phyloP scores from a whole-genome alignment of 2,113 vertebrate genomes.

The Calyptommatus sinebrachiatus region DNA sequence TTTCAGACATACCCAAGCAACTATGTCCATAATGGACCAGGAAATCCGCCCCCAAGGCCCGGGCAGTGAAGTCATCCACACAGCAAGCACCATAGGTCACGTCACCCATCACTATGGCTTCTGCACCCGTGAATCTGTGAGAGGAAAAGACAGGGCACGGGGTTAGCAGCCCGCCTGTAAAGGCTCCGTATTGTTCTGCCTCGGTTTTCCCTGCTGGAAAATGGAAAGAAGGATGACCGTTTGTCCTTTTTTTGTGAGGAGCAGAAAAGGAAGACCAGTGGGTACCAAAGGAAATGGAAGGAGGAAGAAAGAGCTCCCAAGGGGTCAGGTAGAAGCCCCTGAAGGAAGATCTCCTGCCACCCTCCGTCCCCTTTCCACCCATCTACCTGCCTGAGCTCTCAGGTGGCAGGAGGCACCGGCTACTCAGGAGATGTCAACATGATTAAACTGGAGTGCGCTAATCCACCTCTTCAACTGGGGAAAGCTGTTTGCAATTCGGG shows the following conservation, averaged over 20 bases:
- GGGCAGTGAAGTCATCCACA: constrained; percentile 93
- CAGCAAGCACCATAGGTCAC: constrained; percentile 98
- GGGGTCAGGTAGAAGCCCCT: not conserved
- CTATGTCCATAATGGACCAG: constrained; percentile 98
- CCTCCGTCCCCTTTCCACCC: not conserved
- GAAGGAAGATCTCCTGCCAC: not conserved
- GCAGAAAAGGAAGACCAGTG: not conserved
- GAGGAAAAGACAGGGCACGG: not conserved
- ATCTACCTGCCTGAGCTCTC: too few species aligned
- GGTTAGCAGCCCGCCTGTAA: not conserved
- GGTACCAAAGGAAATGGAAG: not conserved
- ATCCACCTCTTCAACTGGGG: constrained; percentile 65
- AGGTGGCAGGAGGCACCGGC: constrained; percentile 19
- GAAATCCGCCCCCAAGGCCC: constrained; percentile 93
- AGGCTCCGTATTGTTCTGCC: not conserved
- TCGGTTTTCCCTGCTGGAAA: not conserved
- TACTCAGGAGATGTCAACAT: constrained; percentile 60
- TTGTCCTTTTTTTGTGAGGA: too few species aligned
- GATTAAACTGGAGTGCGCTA: constrained; percentile 60
- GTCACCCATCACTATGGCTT: constrained; percentile 93
- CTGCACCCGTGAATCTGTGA: constrained; percentile 88
- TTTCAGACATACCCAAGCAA: constrained; percentile 79
- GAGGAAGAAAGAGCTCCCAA: not conserved
- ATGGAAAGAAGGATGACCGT: not conserved
- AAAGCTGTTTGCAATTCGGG: constrained; percentile 68